Evolutionary conservation across 2,113 vertebrate genomes (phyloP), one percentile per base, ranked within the genome.

Genomic region (Caranx ignobilis): DNA sequence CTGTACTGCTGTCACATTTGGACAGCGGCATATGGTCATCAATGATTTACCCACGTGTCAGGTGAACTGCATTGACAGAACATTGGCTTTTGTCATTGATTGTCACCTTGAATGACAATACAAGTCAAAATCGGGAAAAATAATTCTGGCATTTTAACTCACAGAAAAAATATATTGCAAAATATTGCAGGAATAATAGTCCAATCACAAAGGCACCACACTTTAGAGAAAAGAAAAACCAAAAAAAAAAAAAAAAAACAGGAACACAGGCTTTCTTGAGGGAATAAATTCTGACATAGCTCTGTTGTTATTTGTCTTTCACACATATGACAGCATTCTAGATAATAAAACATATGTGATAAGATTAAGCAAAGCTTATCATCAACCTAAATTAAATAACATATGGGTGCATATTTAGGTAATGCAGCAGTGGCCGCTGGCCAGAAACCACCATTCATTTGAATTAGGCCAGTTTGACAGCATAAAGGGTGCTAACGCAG

Each of bases 11-110:
- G 2, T 69, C 73, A 39, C 54, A 48, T 26, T 68, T 12, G 64
- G 78, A 72, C 65, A 64, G 67, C 50, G 19, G 4, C 26, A 72
- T n/a, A 26, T 11, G 19, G 66, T 74, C 31, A 50, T 66, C 6
- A 5, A 15, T 39, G 50, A 70, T 39, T 15, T 41, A 41, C 39
- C 11, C 37, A 37, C 10, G 2, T 10, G 26, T 26, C 26, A 41
- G 32, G 52, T 63, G n/a, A 81, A 57, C 11, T 55, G 35, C 26
- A 52, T 18, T 8, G 4, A 72, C 63, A 59, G 19, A 65, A 54
- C 10, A 15, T n/a, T 0, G 0, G 16, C 32, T 34, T 56, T 63
- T 75, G 55, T 57, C 35, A 26, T 60, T n/a, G 35, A 5, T 19
- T 1, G 7, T 45, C 21, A 2, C 8, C 16, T 37, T 59, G 19